Base-by-base conservation (phyloP, 2,113 vertebrate species). In the Sylvietta virens region DNA sequence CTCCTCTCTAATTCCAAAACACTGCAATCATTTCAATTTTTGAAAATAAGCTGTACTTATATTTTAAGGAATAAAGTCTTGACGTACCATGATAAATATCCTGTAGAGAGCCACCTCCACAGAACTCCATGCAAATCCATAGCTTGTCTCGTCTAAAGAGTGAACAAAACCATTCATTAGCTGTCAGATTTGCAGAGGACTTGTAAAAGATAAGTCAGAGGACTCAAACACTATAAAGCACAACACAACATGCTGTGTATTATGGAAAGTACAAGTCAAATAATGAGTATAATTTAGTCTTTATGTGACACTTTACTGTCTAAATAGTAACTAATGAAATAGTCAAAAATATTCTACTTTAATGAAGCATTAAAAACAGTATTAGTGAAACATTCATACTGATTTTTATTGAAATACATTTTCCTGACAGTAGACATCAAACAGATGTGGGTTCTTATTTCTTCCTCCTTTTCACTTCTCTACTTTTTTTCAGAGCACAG, bases 111-210 rank as follows among this genome's bases (percentile, higher is more conserved):
- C 98, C 98, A 93, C 99, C 99, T 90, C 99, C 99, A 97, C 99
- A 99, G 97, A 99, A 99, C 93, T 99, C 99, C 99, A 99, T 99
- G 97, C 99, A 99, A 96, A 99, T 99, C 99, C 99, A 99, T 77
- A 99, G 98, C 96, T 99, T 99, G 98, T 99, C 99, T 97, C 99
- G 98, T 97, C 99, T 99, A 87, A 74, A 97, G 93, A 97, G 78
- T 27, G 57, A 94, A 62, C 82, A 93, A 96, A 96, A 96, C 65
- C 77, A 91, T 51, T 77, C 50, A 95, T 95, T 64, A 97, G 54
- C 58, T 86, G 44, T 66, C 62, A 87, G 42, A 74, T 42, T 65
- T 64, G 45, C 57, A 89, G 23, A 65, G 31, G 15, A 69, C 13
- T 70, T 71, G 26, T 14, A 61, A 79, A 51, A 56, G 28, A 8